A percentile compares a stretch with the other conserved stretches of the same genome.
phyloP scores from a whole-genome alignment of 2,797 vertebrate species.

The Microcaecilia unicolor region DNA sequence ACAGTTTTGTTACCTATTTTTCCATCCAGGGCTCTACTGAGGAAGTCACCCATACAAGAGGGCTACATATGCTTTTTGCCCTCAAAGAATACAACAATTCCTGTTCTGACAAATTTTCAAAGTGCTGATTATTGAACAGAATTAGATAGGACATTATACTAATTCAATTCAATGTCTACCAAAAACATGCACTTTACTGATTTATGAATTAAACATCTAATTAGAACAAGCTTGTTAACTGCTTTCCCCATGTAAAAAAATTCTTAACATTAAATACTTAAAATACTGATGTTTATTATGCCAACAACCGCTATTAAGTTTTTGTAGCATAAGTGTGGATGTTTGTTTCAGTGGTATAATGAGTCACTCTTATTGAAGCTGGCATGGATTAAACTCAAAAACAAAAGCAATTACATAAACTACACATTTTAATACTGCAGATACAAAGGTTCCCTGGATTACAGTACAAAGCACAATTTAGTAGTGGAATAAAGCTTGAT shows the following conservation, averaged over 20 bases:
- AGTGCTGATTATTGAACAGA: too few relatives aligned
- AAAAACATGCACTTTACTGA: too few relatives aligned
- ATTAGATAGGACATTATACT: too few relatives aligned
- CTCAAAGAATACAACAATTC: too few relatives aligned
- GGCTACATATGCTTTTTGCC: too few relatives aligned
- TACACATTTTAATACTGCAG: conserved; percentile 57
- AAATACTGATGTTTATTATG: conserved; percentile 33
- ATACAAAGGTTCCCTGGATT: conserved; percentile 67
- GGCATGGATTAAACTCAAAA: conserved; percentile 48
- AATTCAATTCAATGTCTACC: too few relatives aligned
- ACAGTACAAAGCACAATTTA: conserved; percentile 80
- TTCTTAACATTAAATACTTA: conserved; percentile 12
- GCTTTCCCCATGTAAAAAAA: too few relatives aligned
- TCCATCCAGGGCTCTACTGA: too few relatives aligned
- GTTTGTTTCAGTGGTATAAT: conserved; percentile 49
- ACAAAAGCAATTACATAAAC: conserved; percentile 67
- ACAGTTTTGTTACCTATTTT: too few relatives aligned
- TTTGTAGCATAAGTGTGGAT: conserved; percentile 40
- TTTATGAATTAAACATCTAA: too few relatives aligned
- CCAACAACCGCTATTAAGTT: conserved; percentile 56
- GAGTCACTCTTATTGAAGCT: conserved; percentile 58
- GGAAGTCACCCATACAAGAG: too few relatives aligned
- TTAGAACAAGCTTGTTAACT: conserved; percentile 13
- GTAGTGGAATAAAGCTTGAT: conserved; percentile 65
- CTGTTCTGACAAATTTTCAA: too few relatives aligned